Conservation (phyloP, 37 sponge, comb jelly and placozoan species). For the Oscarella lobularis region DNA sequence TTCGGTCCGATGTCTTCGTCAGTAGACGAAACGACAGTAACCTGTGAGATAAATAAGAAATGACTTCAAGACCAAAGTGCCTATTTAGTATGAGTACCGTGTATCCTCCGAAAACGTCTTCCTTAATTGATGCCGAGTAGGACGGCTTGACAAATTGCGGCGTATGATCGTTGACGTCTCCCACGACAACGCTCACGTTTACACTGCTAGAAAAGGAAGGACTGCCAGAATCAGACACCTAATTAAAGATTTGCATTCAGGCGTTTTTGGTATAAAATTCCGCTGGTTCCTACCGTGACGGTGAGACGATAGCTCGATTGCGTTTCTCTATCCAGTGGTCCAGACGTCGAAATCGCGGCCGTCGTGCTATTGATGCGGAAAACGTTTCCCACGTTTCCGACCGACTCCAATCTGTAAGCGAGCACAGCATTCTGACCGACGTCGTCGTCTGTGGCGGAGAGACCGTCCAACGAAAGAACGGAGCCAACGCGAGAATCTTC, state of each 20-base stretch:
- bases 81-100: too few relatives aligned
- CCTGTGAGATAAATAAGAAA: too few relatives aligned
- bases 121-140: conserved; percentile 32
- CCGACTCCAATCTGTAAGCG: background rate
- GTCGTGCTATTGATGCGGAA: background rate
- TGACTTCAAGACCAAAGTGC: too few relatives aligned
- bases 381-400: background rate
- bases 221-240: background rate
- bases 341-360: background rate
- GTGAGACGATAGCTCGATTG: background rate
- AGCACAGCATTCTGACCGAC: background rate
- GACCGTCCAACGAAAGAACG: background rate
- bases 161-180: conserved; percentile 34
- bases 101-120: conserved; percentile 14
- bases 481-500: background rate
- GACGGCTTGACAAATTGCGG: conserved; percentile 55
- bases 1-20: background rate
- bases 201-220: conserved; percentile 8
- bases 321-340: background rate
- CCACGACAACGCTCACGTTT: conserved; percentile 20
- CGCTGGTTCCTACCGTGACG: background rate
- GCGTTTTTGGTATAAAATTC: background rate
- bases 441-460: background rate
- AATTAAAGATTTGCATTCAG: background rate
- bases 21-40: background rate